phyloP scores from a whole-genome alignment of 2,888 invertebrate species.

The Lasioglossum pauxillum region DNA sequence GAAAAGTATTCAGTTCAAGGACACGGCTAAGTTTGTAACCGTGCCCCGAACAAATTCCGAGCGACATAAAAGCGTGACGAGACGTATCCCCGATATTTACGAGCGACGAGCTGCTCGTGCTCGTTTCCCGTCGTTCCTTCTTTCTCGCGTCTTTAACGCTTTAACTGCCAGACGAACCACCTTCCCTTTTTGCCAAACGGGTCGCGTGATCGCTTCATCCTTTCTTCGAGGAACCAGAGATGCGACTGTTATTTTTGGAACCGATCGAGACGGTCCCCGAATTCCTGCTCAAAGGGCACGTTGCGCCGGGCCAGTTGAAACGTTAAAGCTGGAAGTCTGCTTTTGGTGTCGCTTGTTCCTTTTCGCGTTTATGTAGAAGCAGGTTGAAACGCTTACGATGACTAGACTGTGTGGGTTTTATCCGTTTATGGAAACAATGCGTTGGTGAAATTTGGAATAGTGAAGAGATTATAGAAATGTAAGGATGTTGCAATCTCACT shows the following conservation, averaged over 20 bases:
- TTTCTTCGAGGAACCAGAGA: background rate
- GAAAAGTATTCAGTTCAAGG: constrained; percentile 76
- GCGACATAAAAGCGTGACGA: constrained; percentile 62
- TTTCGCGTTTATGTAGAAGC: background rate
- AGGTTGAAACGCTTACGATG: background rate
- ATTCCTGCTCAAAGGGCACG: background rate
- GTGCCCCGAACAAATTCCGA: constrained; percentile 66
- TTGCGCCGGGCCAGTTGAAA: background rate
- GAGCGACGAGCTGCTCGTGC: background rate
- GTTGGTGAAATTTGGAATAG: background rate
- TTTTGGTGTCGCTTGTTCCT: background rate
- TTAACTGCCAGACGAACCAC: background rate
- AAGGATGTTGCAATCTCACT: no score
- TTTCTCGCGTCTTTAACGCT: background rate
- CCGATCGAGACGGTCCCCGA: background rate
- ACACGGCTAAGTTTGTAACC: constrained; percentile 68
- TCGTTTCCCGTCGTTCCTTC: background rate
- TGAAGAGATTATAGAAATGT: no score
- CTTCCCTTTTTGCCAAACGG: background rate
- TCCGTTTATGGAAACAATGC: background rate
- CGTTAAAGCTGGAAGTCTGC: background rate
- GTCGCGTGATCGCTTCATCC: background rate
- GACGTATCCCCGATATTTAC: constrained; percentile 47
- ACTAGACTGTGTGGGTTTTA: background rate
- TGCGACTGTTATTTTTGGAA: background rate